Evolutionary conservation across 2,113 vertebrate genomes (phyloP).

Genomic region (Colius striatus): DNA sequence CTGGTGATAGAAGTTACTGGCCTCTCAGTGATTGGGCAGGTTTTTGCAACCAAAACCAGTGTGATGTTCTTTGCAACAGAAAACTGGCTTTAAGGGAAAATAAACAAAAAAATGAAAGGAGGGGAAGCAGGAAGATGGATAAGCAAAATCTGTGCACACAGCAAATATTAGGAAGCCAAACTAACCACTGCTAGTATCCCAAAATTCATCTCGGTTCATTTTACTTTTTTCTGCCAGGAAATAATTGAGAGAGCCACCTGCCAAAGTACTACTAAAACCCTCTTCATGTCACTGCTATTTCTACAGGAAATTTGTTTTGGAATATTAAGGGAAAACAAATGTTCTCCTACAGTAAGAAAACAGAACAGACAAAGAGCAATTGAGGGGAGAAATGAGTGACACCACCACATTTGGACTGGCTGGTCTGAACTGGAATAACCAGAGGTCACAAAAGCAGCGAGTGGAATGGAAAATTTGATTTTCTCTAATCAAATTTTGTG

Average conservation of each 20-base stretch:
- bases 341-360: not conserved
- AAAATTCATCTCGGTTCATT: not conserved
- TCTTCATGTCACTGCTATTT: not conserved
- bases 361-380: not conserved
- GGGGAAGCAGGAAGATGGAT: not conserved
- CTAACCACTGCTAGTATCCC: not conserved
- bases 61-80: not conserved
- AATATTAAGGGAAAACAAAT: not conserved
- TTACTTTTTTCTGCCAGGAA: not conserved
- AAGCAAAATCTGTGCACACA: not conserved
- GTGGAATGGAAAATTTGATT: constrained; percentile 49
- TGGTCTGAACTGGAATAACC: not conserved
- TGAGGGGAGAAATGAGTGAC: not conserved
- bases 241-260: not conserved
- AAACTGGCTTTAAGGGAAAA: not conserved
- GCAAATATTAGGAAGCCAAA: not conserved
- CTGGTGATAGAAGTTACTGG: not conserved
- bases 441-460: constrained; percentile 8
- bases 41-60: not conserved
- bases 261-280: not conserved
- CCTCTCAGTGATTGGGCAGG: not conserved
- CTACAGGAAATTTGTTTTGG: not conserved
- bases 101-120: not conserved
- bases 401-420: not conserved
- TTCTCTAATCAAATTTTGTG: constrained; percentile 43